Evolutionary conservation across 2,797 vertebrate species (phyloP).

Genomic region (Pangasius sanitwongsei): DNA sequence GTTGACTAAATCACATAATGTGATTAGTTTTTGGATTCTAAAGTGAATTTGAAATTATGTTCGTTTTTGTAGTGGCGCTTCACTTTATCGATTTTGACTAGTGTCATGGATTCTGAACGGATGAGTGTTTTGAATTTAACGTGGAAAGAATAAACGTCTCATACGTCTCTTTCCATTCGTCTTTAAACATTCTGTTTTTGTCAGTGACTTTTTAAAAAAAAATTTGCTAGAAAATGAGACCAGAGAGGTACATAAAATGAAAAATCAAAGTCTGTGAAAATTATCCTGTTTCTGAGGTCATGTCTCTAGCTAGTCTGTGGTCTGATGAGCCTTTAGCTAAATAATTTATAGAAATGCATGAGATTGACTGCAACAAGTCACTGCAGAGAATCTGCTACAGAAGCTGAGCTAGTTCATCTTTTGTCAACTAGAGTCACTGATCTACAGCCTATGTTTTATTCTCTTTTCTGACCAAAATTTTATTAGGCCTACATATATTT

Average conservation of each 20-base stretch:
- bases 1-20: background rate
- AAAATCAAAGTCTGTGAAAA: background rate
- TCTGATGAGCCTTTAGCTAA: background rate
- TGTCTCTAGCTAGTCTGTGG: background rate
- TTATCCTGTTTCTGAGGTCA: background rate
- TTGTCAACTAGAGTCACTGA: background rate
- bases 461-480: background rate
- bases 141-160: background rate
- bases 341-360: background rate
- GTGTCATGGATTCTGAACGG: background rate
- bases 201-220: too few species aligned
- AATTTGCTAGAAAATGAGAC: background rate
- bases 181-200: background rate
- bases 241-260: background rate
- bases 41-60: background rate
- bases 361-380: background rate
- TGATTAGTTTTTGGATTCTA: background rate
- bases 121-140: background rate
- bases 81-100: background rate
- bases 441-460: background rate
- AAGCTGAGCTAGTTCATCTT: background rate
- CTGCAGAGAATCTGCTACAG: background rate
- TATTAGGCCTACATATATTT: background rate
- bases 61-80: background rate
- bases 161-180: background rate